Base-by-base conservation (phyloP, 2,888 invertebrate species). In the Automeris io region DNA sequence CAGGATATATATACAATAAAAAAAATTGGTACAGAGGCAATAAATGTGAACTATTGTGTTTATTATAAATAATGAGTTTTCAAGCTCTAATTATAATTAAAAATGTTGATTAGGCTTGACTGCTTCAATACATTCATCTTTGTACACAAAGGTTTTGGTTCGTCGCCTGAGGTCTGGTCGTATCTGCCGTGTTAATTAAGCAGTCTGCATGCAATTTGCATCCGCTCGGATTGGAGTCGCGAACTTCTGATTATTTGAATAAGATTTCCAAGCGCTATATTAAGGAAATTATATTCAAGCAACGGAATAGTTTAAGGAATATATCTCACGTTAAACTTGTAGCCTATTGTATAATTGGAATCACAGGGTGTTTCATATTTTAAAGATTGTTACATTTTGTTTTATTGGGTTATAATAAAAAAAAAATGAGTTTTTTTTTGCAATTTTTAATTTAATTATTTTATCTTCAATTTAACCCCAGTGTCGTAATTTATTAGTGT, bases 161-260 rank as follows among this genome's bases (percentile, higher is more conserved):
- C 35, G 9, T 35, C 33, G 36, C 25, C 22, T 18, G 19, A 32
- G 25, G 16, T 29, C 32, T 21, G 21, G 33, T 16, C 37, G 25
- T 40, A 60, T 65, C 63, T 60, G 51, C 51, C 48, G 51, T 55
- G 59, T 64, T 68, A 76, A 75, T 78, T 74, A 76, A 65, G 63
- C 70, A 70, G 69, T 67, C 70, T 69, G 73, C 67, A 71, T 74
- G 61, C 68, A 72, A 78, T 77, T 77, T 72, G 70, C 75, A 78
- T 79, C 66, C 64, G 63, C 67, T 61, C 61, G 65, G 68, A 70
- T 75, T 66, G 64, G 64, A 70, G 70, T 69, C 70, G 57, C 67
- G 66, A 74, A 77, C 69, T 76, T 72, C 63, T 68, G 73, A 73
- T 76, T 75, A 79, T 76, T 75, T 74, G 72, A 75, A 77, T 77